These are phyloP conservation scores for Brachypteracias leptosomus DNA, from an alignment of 2,113 vertebrate species.

Conservation along the genomic window DNA sequence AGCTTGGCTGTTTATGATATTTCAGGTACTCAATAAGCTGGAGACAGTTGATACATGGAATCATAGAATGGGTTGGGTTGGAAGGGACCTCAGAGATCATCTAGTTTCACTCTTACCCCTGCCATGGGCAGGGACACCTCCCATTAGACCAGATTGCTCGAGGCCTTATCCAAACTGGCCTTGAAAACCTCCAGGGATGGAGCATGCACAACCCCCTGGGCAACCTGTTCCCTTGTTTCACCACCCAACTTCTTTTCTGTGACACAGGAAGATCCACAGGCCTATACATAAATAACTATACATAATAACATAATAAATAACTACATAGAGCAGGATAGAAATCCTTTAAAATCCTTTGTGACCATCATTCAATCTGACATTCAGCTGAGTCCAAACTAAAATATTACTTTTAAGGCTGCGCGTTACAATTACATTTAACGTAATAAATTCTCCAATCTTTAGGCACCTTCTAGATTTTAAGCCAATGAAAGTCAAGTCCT, in stretches of 20 bases:
- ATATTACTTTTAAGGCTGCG: not conserved
- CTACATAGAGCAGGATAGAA: too few relatives aligned
- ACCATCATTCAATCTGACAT: rapidly evolving
- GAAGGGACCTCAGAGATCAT: too few relatives aligned
- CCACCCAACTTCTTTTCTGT: too few relatives aligned
- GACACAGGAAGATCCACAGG: not conserved
- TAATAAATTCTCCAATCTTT: not conserved
- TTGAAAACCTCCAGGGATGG: too few relatives aligned
- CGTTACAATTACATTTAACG: rapidly evolving
- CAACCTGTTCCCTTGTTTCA: too few relatives aligned
- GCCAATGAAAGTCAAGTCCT: not conserved
- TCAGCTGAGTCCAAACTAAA: not conserved
- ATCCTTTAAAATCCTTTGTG: not conserved
- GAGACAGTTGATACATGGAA: not conserved
- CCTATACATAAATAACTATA: not conserved
- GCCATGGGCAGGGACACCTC: too few relatives aligned
- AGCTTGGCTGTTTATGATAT: rapidly evolving
- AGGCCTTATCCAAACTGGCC: too few relatives aligned
- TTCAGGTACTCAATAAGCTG: not conserved
- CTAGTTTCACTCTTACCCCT: too few relatives aligned
- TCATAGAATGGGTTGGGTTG: too few relatives aligned
- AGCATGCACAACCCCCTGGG: too few relatives aligned
- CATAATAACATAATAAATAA: not conserved
- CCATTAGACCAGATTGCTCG: too few relatives aligned
- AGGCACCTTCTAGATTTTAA: not conserved